Percentiles rank a stretch among this genome's conserved stretches.
Evolutionary conservation across 2,797 vertebrate genomes (phyloP).

Genomic region (Rhabdomys pumilio): DNA sequence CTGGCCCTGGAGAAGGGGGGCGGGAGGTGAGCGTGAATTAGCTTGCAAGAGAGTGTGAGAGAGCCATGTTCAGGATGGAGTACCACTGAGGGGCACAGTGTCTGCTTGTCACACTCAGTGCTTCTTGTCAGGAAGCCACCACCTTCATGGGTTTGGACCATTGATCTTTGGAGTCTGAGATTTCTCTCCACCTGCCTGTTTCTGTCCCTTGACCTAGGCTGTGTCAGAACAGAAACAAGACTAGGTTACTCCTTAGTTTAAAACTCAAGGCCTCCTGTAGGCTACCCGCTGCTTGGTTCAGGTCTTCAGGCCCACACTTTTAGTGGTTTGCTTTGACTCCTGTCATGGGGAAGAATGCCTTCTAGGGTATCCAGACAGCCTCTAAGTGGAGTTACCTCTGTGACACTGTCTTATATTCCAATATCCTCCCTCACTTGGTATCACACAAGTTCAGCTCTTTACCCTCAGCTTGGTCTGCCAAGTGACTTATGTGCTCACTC

Average conservation of each 20-base stretch:
- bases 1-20: no score
- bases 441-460: neutral
- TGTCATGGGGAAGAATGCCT: neutral
- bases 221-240: neutral
- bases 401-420: neutral
- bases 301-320: neutral
- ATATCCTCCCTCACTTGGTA: neutral
- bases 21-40: neutral
- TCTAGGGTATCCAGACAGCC: neutral
- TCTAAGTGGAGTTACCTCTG: neutral
- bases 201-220: neutral
- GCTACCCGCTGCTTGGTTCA: neutral
- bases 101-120: no score
- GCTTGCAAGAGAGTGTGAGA: neutral
- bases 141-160: neutral
- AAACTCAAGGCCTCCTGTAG: neutral
- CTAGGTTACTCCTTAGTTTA: fast-evolving
- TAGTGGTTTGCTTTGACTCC: neutral
- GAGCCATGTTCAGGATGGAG: fast-evolving
- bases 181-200: neutral
- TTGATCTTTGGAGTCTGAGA: neutral
- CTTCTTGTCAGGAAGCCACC: fast-evolving
- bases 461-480: no score
- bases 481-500: neutral
- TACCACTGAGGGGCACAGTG: no score